These are phyloP conservation scores for Mus minutoides DNA, from an alignment of 2,797 vertebrate species.

Conservation along the genomic window DNA sequence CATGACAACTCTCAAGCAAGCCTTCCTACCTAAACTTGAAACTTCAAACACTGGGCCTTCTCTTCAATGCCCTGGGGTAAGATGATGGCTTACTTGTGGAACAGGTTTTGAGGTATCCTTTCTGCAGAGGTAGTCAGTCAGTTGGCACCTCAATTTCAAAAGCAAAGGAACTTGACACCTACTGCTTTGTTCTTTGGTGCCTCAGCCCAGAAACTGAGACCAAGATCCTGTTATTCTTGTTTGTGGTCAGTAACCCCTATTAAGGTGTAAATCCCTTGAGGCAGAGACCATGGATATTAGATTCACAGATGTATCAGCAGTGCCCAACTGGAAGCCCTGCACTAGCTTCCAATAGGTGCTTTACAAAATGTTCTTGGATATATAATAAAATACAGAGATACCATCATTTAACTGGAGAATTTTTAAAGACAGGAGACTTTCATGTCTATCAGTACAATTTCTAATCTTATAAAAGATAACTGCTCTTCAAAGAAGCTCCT, in stretches of 20 bases:
- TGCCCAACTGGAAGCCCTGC: neutral
- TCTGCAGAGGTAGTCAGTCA: constrained; percentile 61
- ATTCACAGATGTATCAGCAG: neutral
- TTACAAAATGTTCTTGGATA: constrained; percentile 53
- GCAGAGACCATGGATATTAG: neutral
- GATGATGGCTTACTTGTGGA: constrained; percentile 57
- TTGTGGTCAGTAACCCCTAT: constrained; percentile 41
- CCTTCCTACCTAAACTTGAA: neutral
- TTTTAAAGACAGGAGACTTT: neutral
- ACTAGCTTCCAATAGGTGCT: neutral
- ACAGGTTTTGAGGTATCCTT: constrained; percentile 72
- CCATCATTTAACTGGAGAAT: constrained; percentile 18
- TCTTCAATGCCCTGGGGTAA: constrained; percentile 8
- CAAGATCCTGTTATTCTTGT: constrained; percentile 76
- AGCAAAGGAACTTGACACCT: constrained; percentile 68
- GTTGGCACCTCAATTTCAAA: constrained; percentile 62
- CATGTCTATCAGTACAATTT: constrained; percentile 44
- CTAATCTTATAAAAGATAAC: constrained; percentile 4
- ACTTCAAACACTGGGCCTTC: constrained; percentile 41
- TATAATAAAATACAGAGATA: constrained; percentile 19
- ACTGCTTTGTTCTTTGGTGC: constrained; percentile 74
- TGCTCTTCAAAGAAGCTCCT: constrained; percentile 43
- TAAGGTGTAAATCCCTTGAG: constrained; percentile 28
- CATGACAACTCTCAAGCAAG: constrained; percentile 9
- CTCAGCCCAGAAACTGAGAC: constrained; percentile 74